A percentile compares a stretch with the other conserved stretches of the same genome.
Conservation (phyloP, 2,113 vertebrate species). For the Lethenteron reissneri region DNA sequence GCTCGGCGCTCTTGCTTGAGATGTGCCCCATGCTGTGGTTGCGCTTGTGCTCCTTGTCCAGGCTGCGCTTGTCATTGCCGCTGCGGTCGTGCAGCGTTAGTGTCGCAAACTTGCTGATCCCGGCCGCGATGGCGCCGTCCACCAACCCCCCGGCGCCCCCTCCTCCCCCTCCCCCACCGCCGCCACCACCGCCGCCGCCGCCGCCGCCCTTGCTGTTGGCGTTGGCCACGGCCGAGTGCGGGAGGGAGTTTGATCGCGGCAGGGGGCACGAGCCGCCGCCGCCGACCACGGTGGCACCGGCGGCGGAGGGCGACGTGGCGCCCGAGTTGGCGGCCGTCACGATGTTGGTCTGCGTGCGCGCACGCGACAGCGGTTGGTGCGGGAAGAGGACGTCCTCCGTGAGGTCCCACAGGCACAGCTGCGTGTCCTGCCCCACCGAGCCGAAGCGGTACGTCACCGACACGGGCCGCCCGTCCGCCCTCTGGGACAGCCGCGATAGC, state of each 20-base stretch:
- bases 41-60: constrained; percentile 94
- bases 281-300: constrained; percentile 30
- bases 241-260: constrained; percentile 90
- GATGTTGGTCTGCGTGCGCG: constrained; percentile 92
- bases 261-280: constrained; percentile 52
- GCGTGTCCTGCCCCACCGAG: constrained; percentile 92
- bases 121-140: constrained; percentile 58
- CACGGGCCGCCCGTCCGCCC: constrained; percentile 73
- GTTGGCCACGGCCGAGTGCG: constrained; percentile 55
- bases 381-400: constrained; percentile 97
- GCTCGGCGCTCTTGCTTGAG: constrained; percentile 98
- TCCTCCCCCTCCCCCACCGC: neutral
- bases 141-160: constrained; percentile 19
- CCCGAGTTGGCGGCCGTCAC: constrained; percentile 38
- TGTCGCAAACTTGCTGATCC: constrained; percentile 87
- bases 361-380: constrained; percentile 77
- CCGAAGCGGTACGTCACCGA: constrained; percentile 90
- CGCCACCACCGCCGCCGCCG: neutral
- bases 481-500: constrained; percentile 73
- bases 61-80: constrained; percentile 35
- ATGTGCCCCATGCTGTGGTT: constrained; percentile 99
- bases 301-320: constrained; percentile 42
- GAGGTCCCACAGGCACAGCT: constrained; percentile 92
- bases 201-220: constrained; percentile 56
- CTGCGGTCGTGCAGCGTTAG: constrained; percentile 69